A percentile compares a stretch with the other conserved stretches of the same genome.
phyloP scores from a whole-genome alignment of 2,113 vertebrate genomes.

The Osmerus mordax region DNA sequence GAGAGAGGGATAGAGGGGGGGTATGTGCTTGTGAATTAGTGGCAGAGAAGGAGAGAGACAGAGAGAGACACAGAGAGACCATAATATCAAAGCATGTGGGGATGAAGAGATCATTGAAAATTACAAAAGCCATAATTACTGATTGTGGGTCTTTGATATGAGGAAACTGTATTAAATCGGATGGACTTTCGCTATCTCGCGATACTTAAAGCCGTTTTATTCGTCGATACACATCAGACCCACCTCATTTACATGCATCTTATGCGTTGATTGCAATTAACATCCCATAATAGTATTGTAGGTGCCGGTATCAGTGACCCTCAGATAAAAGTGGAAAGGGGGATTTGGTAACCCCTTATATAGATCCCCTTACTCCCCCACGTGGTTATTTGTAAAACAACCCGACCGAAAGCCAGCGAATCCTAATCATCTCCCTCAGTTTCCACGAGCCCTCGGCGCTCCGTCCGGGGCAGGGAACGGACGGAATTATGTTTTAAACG shows the following conservation, averaged over 20 bases:
- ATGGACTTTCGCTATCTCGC: slow-evolving; percentile 49
- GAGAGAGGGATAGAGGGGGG: neutral
- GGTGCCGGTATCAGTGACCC: slow-evolving; percentile 60
- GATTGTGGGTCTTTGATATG: slow-evolving; percentile 51
- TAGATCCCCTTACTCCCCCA: slow-evolving; percentile 78
- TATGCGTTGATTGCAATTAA: slow-evolving; percentile 30
- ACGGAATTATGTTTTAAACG: slow-evolving; percentile 21
- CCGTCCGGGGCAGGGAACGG: slow-evolving; percentile 39
- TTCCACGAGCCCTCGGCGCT: slow-evolving; percentile 44
- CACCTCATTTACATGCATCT: neutral
- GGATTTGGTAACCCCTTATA: slow-evolving; percentile 44
- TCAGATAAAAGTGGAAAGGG: slow-evolving; percentile 54
- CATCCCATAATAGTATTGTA: slow-evolving; percentile 23
- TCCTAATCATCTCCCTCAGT: slow-evolving; percentile 60
- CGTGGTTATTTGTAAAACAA: slow-evolving; percentile 79
- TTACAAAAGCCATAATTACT: slow-evolving; percentile 55
- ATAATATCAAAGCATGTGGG: slow-evolving; percentile 55
- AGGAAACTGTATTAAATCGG: slow-evolving; percentile 10
- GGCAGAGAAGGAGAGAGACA: neutral
- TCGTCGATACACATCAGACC: slow-evolving; percentile 31
- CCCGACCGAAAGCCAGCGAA: slow-evolving; percentile 69
- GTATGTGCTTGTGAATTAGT: neutral
- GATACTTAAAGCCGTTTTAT: slow-evolving; percentile 23
- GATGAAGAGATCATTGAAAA: slow-evolving; percentile 61
- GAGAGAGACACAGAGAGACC: slow-evolving; percentile 14